phyloP scores from a whole-genome alignment of 2,113 vertebrate species.

The Pterocles gutturalis region DNA sequence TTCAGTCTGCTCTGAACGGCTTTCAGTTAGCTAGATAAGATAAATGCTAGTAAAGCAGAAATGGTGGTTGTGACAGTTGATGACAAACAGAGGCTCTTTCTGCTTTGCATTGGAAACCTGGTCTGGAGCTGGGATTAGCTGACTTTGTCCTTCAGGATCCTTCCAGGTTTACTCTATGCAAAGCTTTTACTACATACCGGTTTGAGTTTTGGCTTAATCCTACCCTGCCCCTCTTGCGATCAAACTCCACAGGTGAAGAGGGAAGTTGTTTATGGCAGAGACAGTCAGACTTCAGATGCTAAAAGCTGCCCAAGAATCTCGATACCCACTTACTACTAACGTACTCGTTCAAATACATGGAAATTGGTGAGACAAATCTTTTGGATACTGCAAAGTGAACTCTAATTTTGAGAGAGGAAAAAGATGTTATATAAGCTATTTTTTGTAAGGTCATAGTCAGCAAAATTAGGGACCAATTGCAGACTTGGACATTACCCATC shows the following conservation, averaged over 20 bases:
- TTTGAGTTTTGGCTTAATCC: not conserved
- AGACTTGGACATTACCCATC: not conserved
- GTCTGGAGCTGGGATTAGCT: not conserved
- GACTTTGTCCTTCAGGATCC: not conserved
- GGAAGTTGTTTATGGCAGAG: not conserved
- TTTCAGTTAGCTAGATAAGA: not conserved
- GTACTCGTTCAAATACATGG: not conserved
- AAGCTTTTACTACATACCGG: not conserved
- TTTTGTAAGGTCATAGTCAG: not conserved
- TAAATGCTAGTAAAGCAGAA: not conserved
- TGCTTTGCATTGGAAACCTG: not conserved
- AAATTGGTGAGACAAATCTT: not conserved
- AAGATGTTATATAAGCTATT: not conserved
- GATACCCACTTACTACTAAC: not conserved
- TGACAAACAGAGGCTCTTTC: not conserved
- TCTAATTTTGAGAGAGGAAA: not conserved
- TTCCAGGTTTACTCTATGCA: not conserved
- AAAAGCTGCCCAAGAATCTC: not conserved
- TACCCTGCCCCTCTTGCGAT: not conserved
- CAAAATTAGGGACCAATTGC: not conserved
- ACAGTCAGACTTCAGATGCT: not conserved
- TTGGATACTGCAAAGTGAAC: not conserved
- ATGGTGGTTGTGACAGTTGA: accelerated
- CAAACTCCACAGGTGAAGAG: not conserved
- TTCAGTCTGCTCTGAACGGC: not conserved